A percentile compares a stretch with the other conserved stretches of the same genome.
These are phyloP conservation scores for Grapholita molesta DNA, from an alignment of 1,140 invertebrate genomes.

Conservation along the genomic window DNA sequence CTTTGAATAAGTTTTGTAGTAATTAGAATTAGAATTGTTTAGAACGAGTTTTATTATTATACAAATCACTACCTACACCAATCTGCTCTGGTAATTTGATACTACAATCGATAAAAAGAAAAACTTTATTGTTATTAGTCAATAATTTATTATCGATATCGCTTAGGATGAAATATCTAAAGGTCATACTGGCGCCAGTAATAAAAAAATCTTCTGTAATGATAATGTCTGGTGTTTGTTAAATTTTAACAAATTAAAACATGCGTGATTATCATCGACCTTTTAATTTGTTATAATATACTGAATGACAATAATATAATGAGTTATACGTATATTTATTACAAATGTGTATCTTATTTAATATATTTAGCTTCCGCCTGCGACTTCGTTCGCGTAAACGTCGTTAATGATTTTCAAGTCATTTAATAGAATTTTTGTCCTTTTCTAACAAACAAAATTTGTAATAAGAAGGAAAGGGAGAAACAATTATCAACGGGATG, in stretches of 20 bases:
- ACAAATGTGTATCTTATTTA: no score
- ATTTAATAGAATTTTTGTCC: no score
- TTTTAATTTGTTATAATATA: no score
- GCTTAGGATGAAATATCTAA: constrained; percentile 27
- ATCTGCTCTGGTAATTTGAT: not conserved
- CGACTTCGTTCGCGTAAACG: no score
- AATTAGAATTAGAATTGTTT: not conserved
- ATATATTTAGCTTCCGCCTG: no score
- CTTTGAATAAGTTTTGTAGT: not conserved
- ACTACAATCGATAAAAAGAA: constrained; percentile 25
- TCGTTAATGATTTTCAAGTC: no score
- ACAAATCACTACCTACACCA: constrained; percentile 6
- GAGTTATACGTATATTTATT: no score
- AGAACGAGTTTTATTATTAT: not conserved
- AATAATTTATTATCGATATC: constrained; percentile 28
- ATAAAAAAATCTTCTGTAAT: constrained; percentile 34
- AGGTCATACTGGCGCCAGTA: constrained; percentile 37
- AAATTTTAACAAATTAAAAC: constrained; percentile 19
- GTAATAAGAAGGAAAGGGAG: no score
- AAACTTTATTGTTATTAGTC: constrained; percentile 27
- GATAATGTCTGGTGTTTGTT: constrained; percentile 2
- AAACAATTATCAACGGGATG: no score
- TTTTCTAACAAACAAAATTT: no score
- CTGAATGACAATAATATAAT: no score
- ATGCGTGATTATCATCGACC: no score